Evolutionary conservation across 2,113 vertebrate genomes (phyloP).

Genomic region (Chinchilla lanigera): DNA sequence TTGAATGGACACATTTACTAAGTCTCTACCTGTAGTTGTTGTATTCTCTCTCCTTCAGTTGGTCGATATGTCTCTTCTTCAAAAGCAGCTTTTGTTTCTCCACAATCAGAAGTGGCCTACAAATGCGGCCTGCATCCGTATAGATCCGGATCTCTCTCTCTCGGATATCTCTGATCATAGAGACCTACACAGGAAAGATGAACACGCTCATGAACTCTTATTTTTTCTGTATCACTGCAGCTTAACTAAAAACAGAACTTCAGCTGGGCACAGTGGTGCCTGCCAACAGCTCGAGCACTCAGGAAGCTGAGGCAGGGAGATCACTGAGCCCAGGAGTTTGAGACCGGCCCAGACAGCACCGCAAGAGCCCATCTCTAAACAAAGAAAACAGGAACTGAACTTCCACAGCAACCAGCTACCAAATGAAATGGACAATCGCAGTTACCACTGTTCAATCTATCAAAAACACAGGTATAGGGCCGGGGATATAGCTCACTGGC

Average conservation of each 20-base stretch:
- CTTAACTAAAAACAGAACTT: slow-evolving; percentile 28
- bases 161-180: slow-evolving; percentile 98
- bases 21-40: slow-evolving; percentile 96
- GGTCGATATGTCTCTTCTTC: slow-evolving; percentile 98
- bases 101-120: slow-evolving; percentile 96
- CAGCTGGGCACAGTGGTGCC: neutral
- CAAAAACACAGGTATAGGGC: neutral
- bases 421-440: slow-evolving; percentile 48
- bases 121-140: slow-evolving; percentile 97
- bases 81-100: slow-evolving; percentile 98
- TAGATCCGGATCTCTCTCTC: slow-evolving; percentile 99
- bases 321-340: neutral
- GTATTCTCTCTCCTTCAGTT: slow-evolving; percentile 97
- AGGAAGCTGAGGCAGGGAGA: neutral
- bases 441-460: neutral
- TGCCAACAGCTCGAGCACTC: too few relatives aligned
- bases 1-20: neutral
- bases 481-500: too few relatives aligned
- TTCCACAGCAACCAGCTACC: neutral
- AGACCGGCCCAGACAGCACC: neutral
- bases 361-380: neutral
- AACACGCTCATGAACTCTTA: neutral
- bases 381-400: slow-evolving; percentile 9
- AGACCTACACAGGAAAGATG: slow-evolving; percentile 89
- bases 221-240: slow-evolving; percentile 17